A percentile compares a stretch with the other conserved stretches of the same genome.
phyloP scores from a whole-genome alignment of 1,140 invertebrate species.

The Drosophila parabipectinata region DNA sequence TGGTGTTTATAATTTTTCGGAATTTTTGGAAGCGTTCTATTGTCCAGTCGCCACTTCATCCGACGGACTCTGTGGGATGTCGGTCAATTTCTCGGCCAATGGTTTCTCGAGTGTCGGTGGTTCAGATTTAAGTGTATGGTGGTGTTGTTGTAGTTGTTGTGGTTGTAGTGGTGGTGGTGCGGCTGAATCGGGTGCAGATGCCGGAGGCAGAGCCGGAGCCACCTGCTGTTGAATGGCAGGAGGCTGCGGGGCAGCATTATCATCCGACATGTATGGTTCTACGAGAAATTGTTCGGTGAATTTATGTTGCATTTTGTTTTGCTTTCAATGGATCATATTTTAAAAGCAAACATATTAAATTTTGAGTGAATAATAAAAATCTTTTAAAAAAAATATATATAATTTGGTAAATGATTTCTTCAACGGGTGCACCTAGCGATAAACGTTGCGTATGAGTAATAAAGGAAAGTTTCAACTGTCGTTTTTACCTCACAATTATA shows the following conservation, averaged over 20 bases:
- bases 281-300: slow-evolving; percentile 66
- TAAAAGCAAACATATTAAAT: slow-evolving; percentile 38
- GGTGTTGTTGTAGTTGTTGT: slow-evolving; percentile 60
- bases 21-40: slow-evolving; percentile 52
- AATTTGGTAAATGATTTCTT: slow-evolving; percentile 36
- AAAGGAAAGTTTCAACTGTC: slow-evolving; percentile 37
- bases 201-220: slow-evolving; percentile 39
- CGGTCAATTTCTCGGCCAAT: slow-evolving; percentile 78
- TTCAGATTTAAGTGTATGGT: slow-evolving; percentile 73
- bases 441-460: slow-evolving; percentile 50
- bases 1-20: slow-evolving; percentile 24
- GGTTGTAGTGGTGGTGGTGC: slow-evolving; percentile 51
- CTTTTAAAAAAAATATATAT: slow-evolving; percentile 19
- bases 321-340: slow-evolving; percentile 22
- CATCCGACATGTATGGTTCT: slow-evolving; percentile 77
- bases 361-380: slow-evolving; percentile 24
- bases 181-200: slow-evolving; percentile 56
- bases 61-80: slow-evolving; percentile 68
- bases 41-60: slow-evolving; percentile 74
- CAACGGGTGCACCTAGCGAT: slow-evolving; percentile 71
- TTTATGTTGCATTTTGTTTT: slow-evolving; percentile 43
- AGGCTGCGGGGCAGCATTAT: slow-evolving; percentile 59
- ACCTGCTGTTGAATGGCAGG: slow-evolving; percentile 65
- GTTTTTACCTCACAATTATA: slow-evolving; percentile 68
- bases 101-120: slow-evolving; percentile 78